Percentiles rank a stretch among this genome's conserved stretches.
Conservation (phyloP, 1,140 invertebrate species). For the Apis dorsata region DNA sequence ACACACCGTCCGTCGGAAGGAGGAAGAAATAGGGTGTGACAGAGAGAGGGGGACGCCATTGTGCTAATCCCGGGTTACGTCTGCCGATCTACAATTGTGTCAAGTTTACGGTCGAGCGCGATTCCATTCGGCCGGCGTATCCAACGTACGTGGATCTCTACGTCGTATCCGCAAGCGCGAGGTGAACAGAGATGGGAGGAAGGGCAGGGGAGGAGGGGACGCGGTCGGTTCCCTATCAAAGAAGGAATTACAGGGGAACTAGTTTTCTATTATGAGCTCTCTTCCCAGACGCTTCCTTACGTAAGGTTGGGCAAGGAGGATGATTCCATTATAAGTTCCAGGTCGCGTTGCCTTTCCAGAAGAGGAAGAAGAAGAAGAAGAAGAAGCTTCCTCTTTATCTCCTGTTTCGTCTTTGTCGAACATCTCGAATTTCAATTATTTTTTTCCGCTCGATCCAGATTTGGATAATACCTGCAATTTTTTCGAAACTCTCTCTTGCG, state of each 20-base stretch:
- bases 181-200: neutral
- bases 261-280: conserved; percentile 58
- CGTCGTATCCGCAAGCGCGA: conserved; percentile 9
- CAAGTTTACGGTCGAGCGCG: conserved; percentile 65
- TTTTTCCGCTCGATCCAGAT: too few relatives aligned
- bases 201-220: conserved; percentile 6
- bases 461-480: too few relatives aligned
- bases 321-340: conserved; percentile 64
- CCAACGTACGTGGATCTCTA: conserved; percentile 27
- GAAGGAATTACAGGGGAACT: conserved; percentile 61
- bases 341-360: conserved; percentile 19
- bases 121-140: conserved; percentile 59
- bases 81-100: conserved; percentile 57
- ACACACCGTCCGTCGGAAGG: neutral
- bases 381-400: neutral
- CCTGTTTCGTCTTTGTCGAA: conserved; percentile 10
- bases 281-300: conserved; percentile 36
- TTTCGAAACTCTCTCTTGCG: too few relatives aligned
- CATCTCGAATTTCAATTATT: too few relatives aligned
- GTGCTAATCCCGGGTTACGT: conserved; percentile 65
- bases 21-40: neutral
- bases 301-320: conserved; percentile 47
- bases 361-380: too few relatives aligned
- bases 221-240: conserved; percentile 53
- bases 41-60: conserved; percentile 36